Evolutionary conservation across 2,113 vertebrate genomes (phyloP).

Genomic region (Brevimyrus niger): DNA sequence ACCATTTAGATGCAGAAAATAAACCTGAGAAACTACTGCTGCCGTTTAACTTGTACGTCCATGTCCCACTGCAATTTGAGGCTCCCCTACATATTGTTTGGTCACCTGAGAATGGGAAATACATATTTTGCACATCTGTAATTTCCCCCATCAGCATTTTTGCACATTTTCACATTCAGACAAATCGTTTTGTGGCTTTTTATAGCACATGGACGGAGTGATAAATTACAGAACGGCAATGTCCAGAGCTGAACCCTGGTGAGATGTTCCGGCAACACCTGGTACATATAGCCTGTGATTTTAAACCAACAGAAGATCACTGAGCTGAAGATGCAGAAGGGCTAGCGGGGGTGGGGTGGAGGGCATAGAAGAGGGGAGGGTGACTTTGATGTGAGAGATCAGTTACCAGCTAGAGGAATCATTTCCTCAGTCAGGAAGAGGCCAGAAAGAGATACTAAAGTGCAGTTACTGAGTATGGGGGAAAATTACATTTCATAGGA

Average conservation of each 20-base stretch:
- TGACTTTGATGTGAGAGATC: background rate
- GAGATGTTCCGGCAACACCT: background rate
- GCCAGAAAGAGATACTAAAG: background rate
- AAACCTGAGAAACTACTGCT: background rate
- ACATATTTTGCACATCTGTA: background rate
- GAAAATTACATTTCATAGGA: background rate
- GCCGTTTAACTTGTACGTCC: background rate
- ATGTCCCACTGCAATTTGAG: background rate
- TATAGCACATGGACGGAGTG: background rate
- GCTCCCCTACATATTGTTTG: background rate
- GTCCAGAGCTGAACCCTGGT: background rate
- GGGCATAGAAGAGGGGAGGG: background rate
- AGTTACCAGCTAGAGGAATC: background rate
- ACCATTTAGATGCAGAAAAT: background rate
- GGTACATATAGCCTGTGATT: background rate
- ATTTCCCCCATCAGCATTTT: background rate
- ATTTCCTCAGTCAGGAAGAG: background rate
- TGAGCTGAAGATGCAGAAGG: background rate
- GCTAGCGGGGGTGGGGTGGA: background rate
- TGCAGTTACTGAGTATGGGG: background rate
- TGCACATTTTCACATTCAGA: background rate
- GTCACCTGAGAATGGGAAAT: background rate
- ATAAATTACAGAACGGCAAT: background rate
- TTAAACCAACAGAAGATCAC: background rate
- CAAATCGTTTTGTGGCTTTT: background rate